phyloP scores from a whole-genome alignment of 2,888 invertebrate species.

The Cheilosia soror region DNA sequence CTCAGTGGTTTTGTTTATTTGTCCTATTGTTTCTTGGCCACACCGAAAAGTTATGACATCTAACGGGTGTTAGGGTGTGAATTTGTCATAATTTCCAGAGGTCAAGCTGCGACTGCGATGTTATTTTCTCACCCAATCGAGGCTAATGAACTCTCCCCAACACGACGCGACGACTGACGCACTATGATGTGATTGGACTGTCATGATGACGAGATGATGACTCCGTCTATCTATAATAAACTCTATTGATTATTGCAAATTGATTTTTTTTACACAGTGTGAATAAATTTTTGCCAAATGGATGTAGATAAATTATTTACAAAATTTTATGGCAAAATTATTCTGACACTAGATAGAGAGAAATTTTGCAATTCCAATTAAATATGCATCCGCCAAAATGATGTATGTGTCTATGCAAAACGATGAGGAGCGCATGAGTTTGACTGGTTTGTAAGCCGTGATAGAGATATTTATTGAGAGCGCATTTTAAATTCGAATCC shows the following conservation, averaged over 20 bases:
- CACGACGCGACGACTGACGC: too few relatives aligned
- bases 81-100: conserved; percentile 37
- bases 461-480: not conserved
- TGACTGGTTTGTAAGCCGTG: not conserved
- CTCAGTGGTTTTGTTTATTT: conserved; percentile 34
- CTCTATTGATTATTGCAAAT: conserved; percentile 2
- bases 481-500: not conserved
- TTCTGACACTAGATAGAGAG: not conserved
- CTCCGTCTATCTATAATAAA: not conserved
- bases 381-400: conserved; percentile 23
- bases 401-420: conserved; percentile 41
- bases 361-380: conserved; percentile 37
- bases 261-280: not conserved
- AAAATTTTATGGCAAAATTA: conserved; percentile 43
- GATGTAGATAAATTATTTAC: not conserved
- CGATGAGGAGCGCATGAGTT: not conserved
- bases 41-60: conserved; percentile 62
- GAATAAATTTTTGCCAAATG: not conserved
- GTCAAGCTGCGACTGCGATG: not conserved
- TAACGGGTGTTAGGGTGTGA: conserved; percentile 54
- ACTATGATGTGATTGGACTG: not conserved
- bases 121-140: not conserved
- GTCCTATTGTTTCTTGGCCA: conserved; percentile 53
- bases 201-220: not conserved
- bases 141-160: conserved; percentile 31